phyloP scores from a whole-genome alignment of 2,797 vertebrate genomes.

The Bradypodion pumilum region DNA sequence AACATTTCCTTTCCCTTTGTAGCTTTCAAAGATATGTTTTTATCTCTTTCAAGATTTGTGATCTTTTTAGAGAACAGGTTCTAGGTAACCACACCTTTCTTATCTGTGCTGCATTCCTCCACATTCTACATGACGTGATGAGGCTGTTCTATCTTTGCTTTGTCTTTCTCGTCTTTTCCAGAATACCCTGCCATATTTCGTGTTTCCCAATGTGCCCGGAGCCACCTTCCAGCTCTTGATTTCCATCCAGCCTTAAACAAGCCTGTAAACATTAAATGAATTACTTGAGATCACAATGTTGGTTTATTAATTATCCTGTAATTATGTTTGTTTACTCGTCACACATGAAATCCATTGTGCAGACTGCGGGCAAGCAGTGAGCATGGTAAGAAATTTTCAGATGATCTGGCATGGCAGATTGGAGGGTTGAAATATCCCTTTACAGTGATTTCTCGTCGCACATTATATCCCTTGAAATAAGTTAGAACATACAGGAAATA shows the following conservation, averaged over 20 bases:
- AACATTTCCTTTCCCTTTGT: neutral
- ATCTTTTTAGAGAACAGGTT: slow-evolving; percentile 53
- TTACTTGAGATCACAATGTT: slow-evolving; percentile 50
- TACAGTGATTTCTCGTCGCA: neutral
- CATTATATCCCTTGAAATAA: slow-evolving; percentile 1
- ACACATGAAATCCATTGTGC: slow-evolving; percentile 14
- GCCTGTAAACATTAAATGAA: slow-evolving; percentile 54
- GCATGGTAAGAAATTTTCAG: neutral
- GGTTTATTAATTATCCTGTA: slow-evolving; percentile 57
- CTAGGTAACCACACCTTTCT: slow-evolving; percentile 49
- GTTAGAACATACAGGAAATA: slow-evolving; percentile 5
- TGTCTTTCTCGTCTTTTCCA: slow-evolving; percentile 16
- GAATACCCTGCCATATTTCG: slow-evolving; percentile 54
- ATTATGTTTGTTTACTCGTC: slow-evolving; percentile 49
- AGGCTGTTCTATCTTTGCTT: slow-evolving; percentile 23
- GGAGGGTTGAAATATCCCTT: slow-evolving; percentile 17
- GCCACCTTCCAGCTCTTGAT: slow-evolving; percentile 59
- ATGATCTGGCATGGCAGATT: slow-evolving; percentile 6
- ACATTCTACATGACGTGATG: slow-evolving; percentile 53
- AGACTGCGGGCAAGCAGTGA: neutral
- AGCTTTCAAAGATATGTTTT: neutral
- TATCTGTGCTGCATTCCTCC: slow-evolving; percentile 50
- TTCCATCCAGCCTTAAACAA: slow-evolving; percentile 61
- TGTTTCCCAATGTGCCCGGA: slow-evolving; percentile 61
- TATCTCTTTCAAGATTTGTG: neutral